Evolutionary conservation across 2,888 invertebrate species (phyloP).

Genomic region (Choristoneura rosaceana): DNA sequence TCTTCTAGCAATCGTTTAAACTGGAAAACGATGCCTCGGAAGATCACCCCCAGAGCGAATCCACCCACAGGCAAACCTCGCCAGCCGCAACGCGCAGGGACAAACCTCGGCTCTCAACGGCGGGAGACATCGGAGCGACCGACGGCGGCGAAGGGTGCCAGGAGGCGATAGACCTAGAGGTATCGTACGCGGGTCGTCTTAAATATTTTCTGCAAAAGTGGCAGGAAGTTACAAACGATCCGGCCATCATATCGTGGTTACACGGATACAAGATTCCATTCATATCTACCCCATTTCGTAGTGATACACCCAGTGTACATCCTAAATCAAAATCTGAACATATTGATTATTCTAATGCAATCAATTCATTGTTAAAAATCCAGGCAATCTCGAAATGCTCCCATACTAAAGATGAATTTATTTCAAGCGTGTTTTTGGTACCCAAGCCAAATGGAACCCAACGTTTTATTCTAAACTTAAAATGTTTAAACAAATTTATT

Average conservation of each 20-base stretch:
- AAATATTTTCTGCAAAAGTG: neutral
- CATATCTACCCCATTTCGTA: neutral
- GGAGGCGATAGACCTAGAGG: neutral
- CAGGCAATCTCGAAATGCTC: no score
- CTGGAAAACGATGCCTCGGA: neutral
- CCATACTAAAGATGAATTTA: no score
- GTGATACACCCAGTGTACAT: neutral
- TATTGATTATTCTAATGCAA: neutral
- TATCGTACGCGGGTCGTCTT: neutral
- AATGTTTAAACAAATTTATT: neutral
- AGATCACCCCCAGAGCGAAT: neutral
- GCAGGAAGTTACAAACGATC: neutral
- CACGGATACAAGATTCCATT: neutral
- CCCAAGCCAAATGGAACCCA: neutral
- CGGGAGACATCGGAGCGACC: neutral
- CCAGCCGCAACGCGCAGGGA: neutral
- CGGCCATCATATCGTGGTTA: neutral
- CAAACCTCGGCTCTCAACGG: neutral
- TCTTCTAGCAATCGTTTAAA: neutral
- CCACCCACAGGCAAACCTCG: neutral
- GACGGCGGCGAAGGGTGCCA: neutral
- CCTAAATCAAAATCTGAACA: neutral
- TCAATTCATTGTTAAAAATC: neutral
- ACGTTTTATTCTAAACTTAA: neutral
- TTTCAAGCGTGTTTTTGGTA: neutral